Conservation (phyloP, 1,140 invertebrate genomes). For the Centruroides sculpturatus region DNA sequence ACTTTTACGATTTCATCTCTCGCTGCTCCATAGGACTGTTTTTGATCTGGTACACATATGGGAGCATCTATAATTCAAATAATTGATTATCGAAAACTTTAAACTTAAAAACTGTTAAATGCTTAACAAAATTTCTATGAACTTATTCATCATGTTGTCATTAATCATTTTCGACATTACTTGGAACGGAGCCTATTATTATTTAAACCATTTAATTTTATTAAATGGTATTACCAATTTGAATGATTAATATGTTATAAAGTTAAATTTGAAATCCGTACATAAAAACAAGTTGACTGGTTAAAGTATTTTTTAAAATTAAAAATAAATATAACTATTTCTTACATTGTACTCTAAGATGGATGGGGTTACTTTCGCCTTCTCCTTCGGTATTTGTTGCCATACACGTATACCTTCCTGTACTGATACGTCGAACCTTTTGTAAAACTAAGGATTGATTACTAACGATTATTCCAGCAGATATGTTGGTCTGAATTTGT, state of each 20-base stretch:
- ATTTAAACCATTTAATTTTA: no score
- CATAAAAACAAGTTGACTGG: no score
- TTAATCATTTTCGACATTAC: no score
- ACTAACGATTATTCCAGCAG: conserved; percentile 62
- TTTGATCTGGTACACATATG: conserved; percentile 18
- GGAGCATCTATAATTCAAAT: conserved; percentile 22
- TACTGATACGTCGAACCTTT: conserved; percentile 21
- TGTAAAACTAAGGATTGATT: conserved; percentile 48
- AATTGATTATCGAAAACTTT: neutral
- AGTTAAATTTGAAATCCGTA: no score
- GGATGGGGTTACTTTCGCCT: conserved; percentile 65
- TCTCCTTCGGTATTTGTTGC: conserved; percentile 79
- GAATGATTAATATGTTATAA: no score
- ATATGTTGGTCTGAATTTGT: conserved; percentile 52
- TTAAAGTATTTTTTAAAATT: no score
- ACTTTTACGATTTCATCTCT: conserved; percentile 20
- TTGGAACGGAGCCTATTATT: no score
- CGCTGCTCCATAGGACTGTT: conserved; percentile 18
- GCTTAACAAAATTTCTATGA: no score
- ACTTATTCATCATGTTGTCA: no score
- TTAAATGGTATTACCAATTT: no score
- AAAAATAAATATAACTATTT: neutral
- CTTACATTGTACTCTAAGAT: conserved; percentile 79
- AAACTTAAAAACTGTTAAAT: no score
- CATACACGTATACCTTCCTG: conserved; percentile 59